Conservation (phyloP, 1,140 invertebrate species). For the Drosophila yakuba region DNA sequence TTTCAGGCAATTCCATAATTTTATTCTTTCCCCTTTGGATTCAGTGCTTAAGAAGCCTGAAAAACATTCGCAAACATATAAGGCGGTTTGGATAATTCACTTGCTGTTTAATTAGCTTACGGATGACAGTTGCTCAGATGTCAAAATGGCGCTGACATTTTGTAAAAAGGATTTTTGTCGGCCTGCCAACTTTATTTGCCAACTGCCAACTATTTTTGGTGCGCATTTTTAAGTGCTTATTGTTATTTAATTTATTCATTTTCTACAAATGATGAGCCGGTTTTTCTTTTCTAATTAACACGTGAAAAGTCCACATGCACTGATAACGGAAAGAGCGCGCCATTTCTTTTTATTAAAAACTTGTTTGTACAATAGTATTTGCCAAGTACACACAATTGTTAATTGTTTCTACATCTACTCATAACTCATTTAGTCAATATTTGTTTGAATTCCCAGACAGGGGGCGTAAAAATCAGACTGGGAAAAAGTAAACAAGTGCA, state of each 20-base stretch:
- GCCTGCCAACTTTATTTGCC: background rate
- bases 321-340: background rate
- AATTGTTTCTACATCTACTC: constrained; percentile 23
- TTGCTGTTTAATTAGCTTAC: too few species aligned
- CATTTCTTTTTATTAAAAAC: constrained; percentile 17
- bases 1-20: background rate
- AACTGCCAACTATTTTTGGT: background rate
- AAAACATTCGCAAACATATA: too few species aligned
- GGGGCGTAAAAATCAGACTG: constrained; percentile 9
- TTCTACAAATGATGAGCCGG: too few species aligned
- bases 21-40: too few species aligned
- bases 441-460: constrained; percentile 23
- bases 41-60: too few species aligned
- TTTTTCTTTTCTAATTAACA: background rate
- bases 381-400: constrained; percentile 2
- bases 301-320: background rate
- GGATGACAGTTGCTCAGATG: background rate
- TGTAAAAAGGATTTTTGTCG: background rate
- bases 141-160: background rate
- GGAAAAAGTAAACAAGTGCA: constrained; percentile 40
- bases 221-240: background rate
- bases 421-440: constrained; percentile 6
- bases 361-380: constrained; percentile 27
- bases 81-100: too few species aligned
- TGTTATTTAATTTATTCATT: background rate